phyloP scores from a whole-genome alignment of 1,140 invertebrate species.

The Brachionus sp. region DNA sequence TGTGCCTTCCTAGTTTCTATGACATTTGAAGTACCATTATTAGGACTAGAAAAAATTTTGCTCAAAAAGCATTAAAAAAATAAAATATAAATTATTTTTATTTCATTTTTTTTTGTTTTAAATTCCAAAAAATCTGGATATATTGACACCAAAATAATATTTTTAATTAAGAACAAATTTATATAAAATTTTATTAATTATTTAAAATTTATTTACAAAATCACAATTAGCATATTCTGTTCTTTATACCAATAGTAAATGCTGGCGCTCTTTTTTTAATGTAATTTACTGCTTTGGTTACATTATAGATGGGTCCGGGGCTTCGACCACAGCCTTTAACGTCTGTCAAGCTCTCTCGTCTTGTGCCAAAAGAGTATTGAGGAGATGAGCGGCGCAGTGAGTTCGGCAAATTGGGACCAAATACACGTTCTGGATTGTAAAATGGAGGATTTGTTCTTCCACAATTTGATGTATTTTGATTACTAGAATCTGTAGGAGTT shows the following conservation, averaged over 20 bases:
- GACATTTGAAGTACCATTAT: conserved; percentile 56
- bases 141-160: no score
- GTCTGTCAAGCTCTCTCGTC: background rate
- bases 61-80: background rate
- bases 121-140: no score
- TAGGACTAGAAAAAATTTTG: conserved; percentile 53
- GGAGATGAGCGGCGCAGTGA: background rate
- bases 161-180: background rate
- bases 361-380: conserved; percentile 2
- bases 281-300: background rate
- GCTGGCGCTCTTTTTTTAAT: conserved; percentile 35
- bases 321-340: background rate
- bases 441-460: background rate
- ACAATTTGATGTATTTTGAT: background rate
- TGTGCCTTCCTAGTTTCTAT: conserved; percentile 54
- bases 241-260: background rate
- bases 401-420: background rate
- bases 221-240: background rate
- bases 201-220: background rate
- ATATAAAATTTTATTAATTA: background rate
- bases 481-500: background rate
- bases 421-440: background rate
- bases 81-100: background rate
- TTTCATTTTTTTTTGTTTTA: no score
- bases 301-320: conserved; percentile 19